phyloP scores from a whole-genome alignment of 1,140 invertebrate genomes.

The Leptestheria dahalacensis region DNA sequence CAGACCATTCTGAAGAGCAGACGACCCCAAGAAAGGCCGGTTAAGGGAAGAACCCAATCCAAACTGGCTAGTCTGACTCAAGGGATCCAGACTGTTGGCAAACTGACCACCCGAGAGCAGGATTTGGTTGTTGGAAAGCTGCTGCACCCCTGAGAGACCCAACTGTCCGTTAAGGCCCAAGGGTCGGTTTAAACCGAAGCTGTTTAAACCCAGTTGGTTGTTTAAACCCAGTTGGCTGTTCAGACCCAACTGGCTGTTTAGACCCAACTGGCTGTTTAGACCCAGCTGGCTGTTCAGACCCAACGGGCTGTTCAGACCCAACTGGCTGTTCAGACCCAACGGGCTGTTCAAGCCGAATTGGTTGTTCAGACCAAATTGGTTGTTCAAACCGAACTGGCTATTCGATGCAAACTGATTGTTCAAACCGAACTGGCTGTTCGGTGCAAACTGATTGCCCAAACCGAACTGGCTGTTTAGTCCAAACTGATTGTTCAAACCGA shows the following conservation, averaged over 20 bases:
- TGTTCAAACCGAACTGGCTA: conserved; percentile 3
- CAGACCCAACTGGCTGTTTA: conserved; percentile 2
- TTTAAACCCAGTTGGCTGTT: conserved; percentile 1
- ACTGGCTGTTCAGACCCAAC: background rate
- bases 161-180: background rate
- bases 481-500: background rate
- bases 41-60: background rate
- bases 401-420: background rate
- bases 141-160: background rate
- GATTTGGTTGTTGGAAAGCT: background rate
- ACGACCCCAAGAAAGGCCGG: background rate
- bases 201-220: background rate
- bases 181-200: background rate
- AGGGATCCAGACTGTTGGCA: background rate
- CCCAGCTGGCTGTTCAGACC: background rate
- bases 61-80: background rate
- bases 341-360: background rate
- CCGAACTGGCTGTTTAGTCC: conserved; percentile 3
- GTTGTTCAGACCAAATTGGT: conserved; percentile 1
- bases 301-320: background rate
- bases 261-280: background rate
- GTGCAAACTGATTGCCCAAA: background rate
- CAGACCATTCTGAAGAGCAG: too few species aligned
- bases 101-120: conserved; percentile 4
- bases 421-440: background rate